A percentile compares a stretch with the other conserved stretches of the same genome.
Evolutionary conservation across 2,797 vertebrate species (phyloP).

Genomic region (Loris lydekkerianus): DNA sequence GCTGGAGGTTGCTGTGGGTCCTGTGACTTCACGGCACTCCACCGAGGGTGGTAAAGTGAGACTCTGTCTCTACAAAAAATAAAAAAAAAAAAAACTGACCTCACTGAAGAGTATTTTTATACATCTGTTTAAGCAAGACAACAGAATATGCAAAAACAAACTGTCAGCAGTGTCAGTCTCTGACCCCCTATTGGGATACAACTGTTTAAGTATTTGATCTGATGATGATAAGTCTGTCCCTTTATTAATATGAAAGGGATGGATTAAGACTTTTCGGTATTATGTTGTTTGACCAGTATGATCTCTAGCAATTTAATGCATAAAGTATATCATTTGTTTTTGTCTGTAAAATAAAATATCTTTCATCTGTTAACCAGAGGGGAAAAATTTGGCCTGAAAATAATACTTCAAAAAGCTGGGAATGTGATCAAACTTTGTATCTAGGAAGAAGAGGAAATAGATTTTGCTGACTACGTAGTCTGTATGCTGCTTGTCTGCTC

Average conservation of each 20-base stretch:
- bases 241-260: background rate
- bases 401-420: background rate
- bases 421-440: background rate
- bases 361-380: background rate
- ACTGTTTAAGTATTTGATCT: background rate
- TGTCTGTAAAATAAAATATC: background rate
- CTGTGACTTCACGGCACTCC: too few relatives aligned
- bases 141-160: too few relatives aligned
- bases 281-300: background rate
- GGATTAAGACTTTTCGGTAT: constrained; percentile 8
- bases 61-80: too few relatives aligned
- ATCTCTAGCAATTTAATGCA: constrained; percentile 9
- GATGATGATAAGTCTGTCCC: background rate
- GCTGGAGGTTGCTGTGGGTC: too few relatives aligned
- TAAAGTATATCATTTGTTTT: background rate
- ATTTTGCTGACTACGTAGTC: background rate
- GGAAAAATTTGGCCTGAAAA: constrained; percentile 4
- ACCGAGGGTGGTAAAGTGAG: too few relatives aligned
- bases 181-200: too few relatives aligned
- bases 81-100: too few relatives aligned
- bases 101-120: too few relatives aligned
- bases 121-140: too few relatives aligned
- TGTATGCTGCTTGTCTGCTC: background rate
- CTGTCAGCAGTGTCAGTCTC: too few relatives aligned
- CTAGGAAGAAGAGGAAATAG: background rate